Evolutionary conservation across 2,113 vertebrate species (phyloP).

Genomic region (Lates calcarifer): DNA sequence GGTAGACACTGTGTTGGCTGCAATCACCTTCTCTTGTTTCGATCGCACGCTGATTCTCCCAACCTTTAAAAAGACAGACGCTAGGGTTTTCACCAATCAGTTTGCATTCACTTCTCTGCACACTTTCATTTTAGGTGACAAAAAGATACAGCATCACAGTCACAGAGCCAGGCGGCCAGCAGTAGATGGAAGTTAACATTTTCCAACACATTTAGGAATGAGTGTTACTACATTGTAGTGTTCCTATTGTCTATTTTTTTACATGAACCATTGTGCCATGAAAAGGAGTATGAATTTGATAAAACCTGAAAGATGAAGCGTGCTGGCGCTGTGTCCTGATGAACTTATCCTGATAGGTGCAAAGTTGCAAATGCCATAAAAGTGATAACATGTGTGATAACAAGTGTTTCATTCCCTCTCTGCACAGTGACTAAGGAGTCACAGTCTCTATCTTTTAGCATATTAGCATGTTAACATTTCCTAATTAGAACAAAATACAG

Average conservation of each 20-base stretch:
- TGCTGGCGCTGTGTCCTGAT: no score
- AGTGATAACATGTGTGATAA: not conserved
- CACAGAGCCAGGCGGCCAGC: not conserved
- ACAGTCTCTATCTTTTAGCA: no score
- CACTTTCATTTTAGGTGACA: conserved; percentile 13
- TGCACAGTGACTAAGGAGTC: no score
- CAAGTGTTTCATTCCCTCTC: no score
- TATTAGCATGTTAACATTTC: no score
- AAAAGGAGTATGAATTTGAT: no score
- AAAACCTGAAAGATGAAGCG: not conserved
- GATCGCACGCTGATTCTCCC: not conserved
- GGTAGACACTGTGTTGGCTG: conserved; percentile 19
- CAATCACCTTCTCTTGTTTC: conserved; percentile 21
- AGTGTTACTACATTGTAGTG: no score
- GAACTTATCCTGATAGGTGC: not conserved
- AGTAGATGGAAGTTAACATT: not conserved
- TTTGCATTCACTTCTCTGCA: conserved; percentile 23
- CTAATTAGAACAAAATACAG: no score
- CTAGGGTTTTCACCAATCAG: conserved; percentile 11
- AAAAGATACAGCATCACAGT: conserved; percentile 8
- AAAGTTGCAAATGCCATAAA: not conserved
- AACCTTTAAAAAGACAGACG: conserved; percentile 22
- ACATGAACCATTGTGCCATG: not conserved
- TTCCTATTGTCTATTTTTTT: not conserved
- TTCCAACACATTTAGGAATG: not conserved